phyloP scores from a whole-genome alignment of 2,888 invertebrate genomes.

The Morpho helenor region DNA sequence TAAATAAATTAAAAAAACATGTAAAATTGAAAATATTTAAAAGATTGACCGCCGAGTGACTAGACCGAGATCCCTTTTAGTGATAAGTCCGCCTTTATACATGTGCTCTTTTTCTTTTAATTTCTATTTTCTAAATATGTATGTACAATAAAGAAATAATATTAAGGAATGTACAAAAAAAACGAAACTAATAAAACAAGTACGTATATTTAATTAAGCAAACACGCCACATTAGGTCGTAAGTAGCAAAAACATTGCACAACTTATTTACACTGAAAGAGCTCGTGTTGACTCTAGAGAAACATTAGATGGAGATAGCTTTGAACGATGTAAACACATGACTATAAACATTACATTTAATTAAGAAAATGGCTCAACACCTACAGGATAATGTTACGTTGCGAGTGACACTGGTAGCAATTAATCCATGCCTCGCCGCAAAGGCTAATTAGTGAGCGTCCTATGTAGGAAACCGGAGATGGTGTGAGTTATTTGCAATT shows the following conservation, averaged over 20 bases:
- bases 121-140: too few relatives aligned
- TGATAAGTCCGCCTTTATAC: too few relatives aligned
- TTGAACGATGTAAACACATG: conserved; percentile 24
- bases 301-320: conserved; percentile 22
- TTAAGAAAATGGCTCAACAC: conserved; percentile 64
- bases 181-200: neutral
- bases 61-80: too few relatives aligned
- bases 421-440: conserved; percentile 71
- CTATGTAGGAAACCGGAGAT: conserved; percentile 64
- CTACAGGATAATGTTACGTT: conserved; percentile 55
- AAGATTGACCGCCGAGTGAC: too few relatives aligned
- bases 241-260: conserved; percentile 4
- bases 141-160: too few relatives aligned
- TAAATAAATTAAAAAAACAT: too few relatives aligned
- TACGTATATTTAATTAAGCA: neutral
- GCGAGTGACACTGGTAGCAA: conserved; percentile 54
- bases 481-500: conserved; percentile 63
- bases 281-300: conserved; percentile 8
- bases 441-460: conserved; percentile 67
- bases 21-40: too few relatives aligned
- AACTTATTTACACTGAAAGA: conserved; percentile 15
- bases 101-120: too few relatives aligned
- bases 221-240: neutral
- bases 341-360: conserved; percentile 54
- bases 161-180: too few relatives aligned